These are phyloP conservation scores for Palythoa grandiflora DNA, from an alignment of 92 coral and sea anemone genomes.

Conservation along the genomic window DNA sequence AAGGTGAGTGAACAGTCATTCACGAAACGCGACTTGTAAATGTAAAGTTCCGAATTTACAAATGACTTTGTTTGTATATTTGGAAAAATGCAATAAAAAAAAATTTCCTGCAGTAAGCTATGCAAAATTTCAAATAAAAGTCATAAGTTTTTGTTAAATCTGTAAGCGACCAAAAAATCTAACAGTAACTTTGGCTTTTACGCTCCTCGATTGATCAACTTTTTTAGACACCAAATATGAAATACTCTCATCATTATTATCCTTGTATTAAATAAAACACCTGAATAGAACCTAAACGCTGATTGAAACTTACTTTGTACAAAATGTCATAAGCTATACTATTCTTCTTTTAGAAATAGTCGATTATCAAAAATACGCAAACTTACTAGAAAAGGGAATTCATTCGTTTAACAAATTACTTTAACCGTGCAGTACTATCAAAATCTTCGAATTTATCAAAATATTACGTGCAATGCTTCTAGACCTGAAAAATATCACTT, in stretches of 20 bases:
- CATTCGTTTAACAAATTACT: background rate
- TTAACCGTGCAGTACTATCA: background rate
- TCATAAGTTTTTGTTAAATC: background rate
- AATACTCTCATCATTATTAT: background rate
- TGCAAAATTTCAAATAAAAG: background rate
- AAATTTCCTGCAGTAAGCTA: background rate
- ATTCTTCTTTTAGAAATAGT: background rate
- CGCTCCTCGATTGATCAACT: background rate
- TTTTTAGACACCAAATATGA: background rate
- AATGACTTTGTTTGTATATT: background rate
- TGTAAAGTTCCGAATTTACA: background rate
- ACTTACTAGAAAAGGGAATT: background rate
- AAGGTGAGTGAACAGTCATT: background rate
- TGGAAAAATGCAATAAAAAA: background rate
- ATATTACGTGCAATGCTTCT: conserved; percentile 22
- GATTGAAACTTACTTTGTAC: background rate
- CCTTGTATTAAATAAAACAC: background rate
- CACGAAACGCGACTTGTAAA: background rate
- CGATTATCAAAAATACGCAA: background rate
- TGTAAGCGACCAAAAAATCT: background rate
- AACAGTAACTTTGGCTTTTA: background rate
- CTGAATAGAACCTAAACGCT: background rate
- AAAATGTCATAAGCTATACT: background rate
- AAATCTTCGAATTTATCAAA: conserved; percentile 29
- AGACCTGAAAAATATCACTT: background rate